These are phyloP conservation scores for Penelope pileata DNA, from an alignment of 2,113 vertebrate species.

Conservation along the genomic window DNA sequence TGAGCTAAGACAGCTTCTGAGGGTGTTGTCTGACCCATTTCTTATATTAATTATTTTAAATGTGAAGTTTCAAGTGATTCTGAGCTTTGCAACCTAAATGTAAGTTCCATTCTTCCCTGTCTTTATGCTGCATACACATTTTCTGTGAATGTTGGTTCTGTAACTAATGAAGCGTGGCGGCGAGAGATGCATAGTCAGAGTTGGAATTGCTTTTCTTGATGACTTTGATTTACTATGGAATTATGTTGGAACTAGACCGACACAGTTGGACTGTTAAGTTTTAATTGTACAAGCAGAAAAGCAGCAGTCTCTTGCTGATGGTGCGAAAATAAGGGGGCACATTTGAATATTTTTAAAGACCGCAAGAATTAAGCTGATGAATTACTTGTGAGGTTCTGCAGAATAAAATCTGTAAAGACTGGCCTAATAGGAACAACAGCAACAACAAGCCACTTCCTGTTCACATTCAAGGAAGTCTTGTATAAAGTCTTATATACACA, in stretches of 20 bases:
- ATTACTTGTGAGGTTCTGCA: not conserved
- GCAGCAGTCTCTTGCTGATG: not conserved
- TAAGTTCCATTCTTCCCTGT: not conserved
- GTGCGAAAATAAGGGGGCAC: slow-evolving; percentile 7
- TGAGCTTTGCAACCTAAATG: not conserved
- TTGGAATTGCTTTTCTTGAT: not conserved
- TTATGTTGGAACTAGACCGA: not conserved
- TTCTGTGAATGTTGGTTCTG: not conserved
- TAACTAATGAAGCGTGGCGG: not conserved
- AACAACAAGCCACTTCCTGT: not conserved
- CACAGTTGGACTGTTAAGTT: not conserved
- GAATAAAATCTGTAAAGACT: not conserved
- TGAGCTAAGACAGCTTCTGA: not conserved
- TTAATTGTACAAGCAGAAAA: slow-evolving; percentile 38
- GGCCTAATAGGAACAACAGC: not conserved
- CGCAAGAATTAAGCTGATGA: slow-evolving; percentile 10
- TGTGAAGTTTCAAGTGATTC: not conserved
- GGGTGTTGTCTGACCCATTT: not conserved
- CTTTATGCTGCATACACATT: not conserved
- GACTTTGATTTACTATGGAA: slow-evolving; percentile 15
- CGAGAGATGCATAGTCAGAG: not conserved
- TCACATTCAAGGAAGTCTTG: slow-evolving; percentile 10
- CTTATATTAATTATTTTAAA: not conserved
- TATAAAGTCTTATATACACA: slow-evolving; percentile 21
- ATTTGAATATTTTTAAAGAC: slow-evolving; percentile 43